Base-by-base conservation (phyloP, 2,797 vertebrate genomes). In the Tiaroga cobitis region DNA sequence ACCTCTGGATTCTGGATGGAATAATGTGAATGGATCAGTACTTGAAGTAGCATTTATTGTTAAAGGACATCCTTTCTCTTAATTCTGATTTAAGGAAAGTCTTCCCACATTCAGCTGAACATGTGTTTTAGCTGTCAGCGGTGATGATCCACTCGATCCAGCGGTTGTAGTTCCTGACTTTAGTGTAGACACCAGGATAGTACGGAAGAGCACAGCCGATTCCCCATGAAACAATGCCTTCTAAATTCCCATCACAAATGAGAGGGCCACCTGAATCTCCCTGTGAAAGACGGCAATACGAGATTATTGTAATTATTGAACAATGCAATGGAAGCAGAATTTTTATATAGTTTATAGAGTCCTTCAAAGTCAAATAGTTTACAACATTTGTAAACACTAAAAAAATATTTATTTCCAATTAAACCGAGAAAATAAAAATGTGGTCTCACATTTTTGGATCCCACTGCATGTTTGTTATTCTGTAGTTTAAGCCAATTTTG, bases 221-320 rank as follows among this genome's bases (percentile, higher is more conserved):
- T 10, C 95, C 95, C 96, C 96, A 96, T 8, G 95, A 96, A n/a
- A 96, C 96, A 0, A 96, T 95, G 16, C 96, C 96, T 85, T 95
- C 93, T 0, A 95, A 86, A 19, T 39, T 8, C 37, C 90, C 93
- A 2, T 92, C 89, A 84, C 95, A 96, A 78, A 94, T 80, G 0
- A 96, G 93, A 0, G 95, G 95, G 5, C 95, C 95, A 1, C 95
- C 95, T 0, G 94, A 96, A 89, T 95, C 95, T 0, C 95, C 95
- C 95, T 96, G 91, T 74, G 54, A 88, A 76, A n/a, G 59, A 63
- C 15, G 24, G 79, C 37, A 89, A 18, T 49, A 3, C 79, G 16
- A 67, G 41, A 32, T n/a, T n/a, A 2, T 49, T 46, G 21, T 56
- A 8, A 56, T 24, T 24, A 56, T 15, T 61, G 24, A 15, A 72